These are phyloP conservation scores for Malurus splendens DNA, from an alignment of 2,797 vertebrate species.

Conservation along the genomic window DNA sequence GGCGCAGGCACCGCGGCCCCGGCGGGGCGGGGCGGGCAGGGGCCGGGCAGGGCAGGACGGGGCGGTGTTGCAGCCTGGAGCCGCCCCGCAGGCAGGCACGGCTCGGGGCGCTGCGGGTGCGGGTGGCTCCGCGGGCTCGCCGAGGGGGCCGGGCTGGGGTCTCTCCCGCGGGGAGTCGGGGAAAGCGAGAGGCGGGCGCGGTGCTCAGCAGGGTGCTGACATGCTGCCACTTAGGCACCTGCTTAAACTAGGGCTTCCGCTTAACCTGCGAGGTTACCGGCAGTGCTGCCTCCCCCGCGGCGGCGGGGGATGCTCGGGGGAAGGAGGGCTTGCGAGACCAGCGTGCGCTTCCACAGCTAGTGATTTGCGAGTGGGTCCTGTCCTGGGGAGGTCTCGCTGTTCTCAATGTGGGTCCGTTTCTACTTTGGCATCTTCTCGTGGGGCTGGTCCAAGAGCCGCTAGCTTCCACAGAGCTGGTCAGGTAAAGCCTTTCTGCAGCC, in stretches of 20 bases:
- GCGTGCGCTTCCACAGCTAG: background rate
- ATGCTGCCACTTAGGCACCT: background rate
- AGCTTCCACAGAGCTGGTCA: background rate
- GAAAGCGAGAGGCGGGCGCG: background rate
- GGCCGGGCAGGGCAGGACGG: background rate
- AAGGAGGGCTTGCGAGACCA: background rate
- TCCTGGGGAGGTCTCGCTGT: background rate
- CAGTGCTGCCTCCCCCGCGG: background rate
- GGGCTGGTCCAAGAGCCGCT: background rate
- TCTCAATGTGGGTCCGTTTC: background rate
- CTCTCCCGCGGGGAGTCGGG: too few relatives aligned
- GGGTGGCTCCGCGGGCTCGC: background rate
- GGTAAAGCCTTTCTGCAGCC: background rate
- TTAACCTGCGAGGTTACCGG: background rate
- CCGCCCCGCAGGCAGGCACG: background rate
- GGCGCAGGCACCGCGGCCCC: background rate
- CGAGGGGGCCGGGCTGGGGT: too few relatives aligned
- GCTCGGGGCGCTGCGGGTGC: too few relatives aligned
- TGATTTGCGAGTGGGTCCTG: background rate
- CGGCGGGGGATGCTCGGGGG: background rate
- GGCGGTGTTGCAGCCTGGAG: background rate
- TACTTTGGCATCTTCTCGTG: accelerated
- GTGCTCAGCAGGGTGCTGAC: too few relatives aligned
- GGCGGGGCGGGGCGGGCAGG: background rate
- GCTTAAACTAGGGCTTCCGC: background rate